phyloP scores from a whole-genome alignment of 1,140 invertebrate species.

The Neodiprion virginianus region DNA sequence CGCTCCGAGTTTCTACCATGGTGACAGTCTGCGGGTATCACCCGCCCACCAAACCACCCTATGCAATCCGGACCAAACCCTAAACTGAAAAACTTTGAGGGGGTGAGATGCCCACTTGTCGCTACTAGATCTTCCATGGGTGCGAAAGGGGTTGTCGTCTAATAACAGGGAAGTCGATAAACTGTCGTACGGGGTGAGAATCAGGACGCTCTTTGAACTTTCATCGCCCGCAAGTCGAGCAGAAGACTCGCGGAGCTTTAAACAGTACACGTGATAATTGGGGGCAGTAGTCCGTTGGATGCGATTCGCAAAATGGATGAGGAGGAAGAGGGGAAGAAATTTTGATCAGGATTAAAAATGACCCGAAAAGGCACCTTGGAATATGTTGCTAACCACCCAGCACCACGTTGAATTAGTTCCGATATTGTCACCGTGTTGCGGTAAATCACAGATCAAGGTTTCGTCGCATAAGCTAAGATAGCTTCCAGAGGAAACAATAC shows the following conservation, averaged over 20 bases:
- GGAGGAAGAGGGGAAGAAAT: neutral
- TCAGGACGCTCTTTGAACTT: neutral
- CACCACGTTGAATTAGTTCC: constrained; percentile 33
- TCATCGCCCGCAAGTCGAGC: neutral
- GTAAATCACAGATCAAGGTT: constrained; percentile 27
- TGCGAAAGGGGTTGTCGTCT: neutral
- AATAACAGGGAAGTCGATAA: neutral
- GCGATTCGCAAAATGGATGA: neutral
- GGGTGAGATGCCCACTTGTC: too few species aligned
- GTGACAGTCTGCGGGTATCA: too few species aligned
- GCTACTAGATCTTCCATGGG: too few species aligned
- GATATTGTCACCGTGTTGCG: constrained; percentile 25
- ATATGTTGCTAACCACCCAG: neutral
- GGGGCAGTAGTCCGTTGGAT: neutral
- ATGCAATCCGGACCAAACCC: too few species aligned
- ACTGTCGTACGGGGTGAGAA: neutral
- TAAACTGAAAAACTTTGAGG: neutral
- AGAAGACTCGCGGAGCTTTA: neutral
- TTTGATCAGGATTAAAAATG: neutral
- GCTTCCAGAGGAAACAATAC: constrained; percentile 37
- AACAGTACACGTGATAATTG: too few species aligned
- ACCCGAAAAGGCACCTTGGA: neutral
- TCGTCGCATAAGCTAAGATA: constrained; percentile 28
- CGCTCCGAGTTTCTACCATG: too few species aligned
- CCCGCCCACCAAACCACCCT: too few species aligned